Evolutionary conservation across 2,113 vertebrate genomes (phyloP), one percentile per base, ranked within the genome.

Genomic region (Noturus placidus): DNA sequence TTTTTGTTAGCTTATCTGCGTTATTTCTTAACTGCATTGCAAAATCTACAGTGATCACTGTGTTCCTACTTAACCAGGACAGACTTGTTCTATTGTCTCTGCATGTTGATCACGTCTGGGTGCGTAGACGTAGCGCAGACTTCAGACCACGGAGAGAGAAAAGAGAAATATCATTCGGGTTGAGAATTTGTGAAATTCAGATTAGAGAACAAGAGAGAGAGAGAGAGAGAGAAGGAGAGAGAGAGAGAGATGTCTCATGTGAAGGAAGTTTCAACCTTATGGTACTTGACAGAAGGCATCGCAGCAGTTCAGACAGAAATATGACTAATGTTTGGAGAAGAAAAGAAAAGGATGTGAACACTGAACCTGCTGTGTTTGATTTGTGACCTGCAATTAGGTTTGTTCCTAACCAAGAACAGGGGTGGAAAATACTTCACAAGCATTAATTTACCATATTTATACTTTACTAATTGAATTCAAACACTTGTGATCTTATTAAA

Each of bases 11-110:
- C 77, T 85, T 81, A 89, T 90, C 79, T 78, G 65, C 19, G 33
- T 67, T 84, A 19, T 84, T 87, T 87, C 65, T 78, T 80, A n/a
- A 74, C 84, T 70, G 54, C 54, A 50, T 89, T 90, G 80, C 87
- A 79, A 83, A 87, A 59, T n/a, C 46, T 63, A 84, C 63, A 88
- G 13, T 87, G 89, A 84, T 65, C 65, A 65, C 69, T 86, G 25
- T 83, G 46, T 46, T 74, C 20, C 54, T 35, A 27, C 11, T 15
- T 76, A 65, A 17, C 63, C 61, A 27, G 52, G 22, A 82, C 79
- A 65, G 69, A 17, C n/a, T 56, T 46, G 83, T 2, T 67, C 56
- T 80, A 84, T 83, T 83, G 87, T 70, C 69, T 87, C 27, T 35
- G 38, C 56, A 89, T 65, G 85, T 67, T 78, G 78, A 91, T 89